These are phyloP conservation scores for Xyrauchen texanus DNA, from an alignment of 2,113 vertebrate species.

Conservation along the genomic window DNA sequence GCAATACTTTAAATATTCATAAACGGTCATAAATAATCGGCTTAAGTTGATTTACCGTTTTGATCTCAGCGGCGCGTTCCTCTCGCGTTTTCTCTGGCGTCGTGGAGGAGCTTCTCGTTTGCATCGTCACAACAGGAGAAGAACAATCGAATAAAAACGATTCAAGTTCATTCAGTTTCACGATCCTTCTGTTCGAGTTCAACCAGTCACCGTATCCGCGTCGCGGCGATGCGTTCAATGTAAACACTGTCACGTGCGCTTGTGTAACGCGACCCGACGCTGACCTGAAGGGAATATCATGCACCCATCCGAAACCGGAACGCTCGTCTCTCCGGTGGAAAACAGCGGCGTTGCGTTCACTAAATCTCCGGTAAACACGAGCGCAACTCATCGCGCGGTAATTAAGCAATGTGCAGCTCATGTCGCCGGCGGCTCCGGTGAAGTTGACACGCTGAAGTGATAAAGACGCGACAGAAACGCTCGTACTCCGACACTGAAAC, in stretches of 20 bases:
- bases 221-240: neutral
- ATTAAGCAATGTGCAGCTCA: neutral
- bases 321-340: neutral
- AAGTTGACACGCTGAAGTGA: neutral
- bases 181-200: neutral
- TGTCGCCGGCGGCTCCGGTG: neutral
- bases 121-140: neutral
- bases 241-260: neutral
- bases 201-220: neutral
- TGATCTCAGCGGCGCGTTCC: neutral
- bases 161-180: neutral
- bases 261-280: neutral
- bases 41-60: neutral
- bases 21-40: too few relatives aligned
- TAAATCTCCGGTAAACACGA: neutral
- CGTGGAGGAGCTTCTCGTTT: neutral
- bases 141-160: neutral
- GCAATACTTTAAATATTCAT: too few relatives aligned
- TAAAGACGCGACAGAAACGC: neutral
- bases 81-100: neutral
- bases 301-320: neutral
- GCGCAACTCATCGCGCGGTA: too few relatives aligned
- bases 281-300: neutral
- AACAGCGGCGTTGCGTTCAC: neutral
- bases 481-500: neutral